phyloP scores from a whole-genome alignment of 1,140 invertebrate genomes.

The Cotesia typhae region DNA sequence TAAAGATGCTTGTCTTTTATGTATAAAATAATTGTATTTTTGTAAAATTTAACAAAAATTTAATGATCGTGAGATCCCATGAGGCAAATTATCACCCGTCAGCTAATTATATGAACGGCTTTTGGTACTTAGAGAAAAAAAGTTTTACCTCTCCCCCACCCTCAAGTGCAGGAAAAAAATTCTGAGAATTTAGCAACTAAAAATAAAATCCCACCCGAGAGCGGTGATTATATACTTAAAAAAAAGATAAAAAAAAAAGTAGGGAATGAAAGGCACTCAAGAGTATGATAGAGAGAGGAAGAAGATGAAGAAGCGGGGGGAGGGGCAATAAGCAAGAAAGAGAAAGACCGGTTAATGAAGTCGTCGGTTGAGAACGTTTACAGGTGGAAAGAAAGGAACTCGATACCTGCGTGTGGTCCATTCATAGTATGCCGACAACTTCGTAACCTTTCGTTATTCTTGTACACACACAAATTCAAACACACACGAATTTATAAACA shows the following conservation, averaged over 20 bases:
- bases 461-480: neutral
- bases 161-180: constrained; percentile 50
- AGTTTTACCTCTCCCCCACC: constrained; percentile 24
- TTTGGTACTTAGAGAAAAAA: constrained; percentile 31
- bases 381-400: constrained; percentile 52
- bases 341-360: constrained; percentile 60
- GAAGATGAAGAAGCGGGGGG: constrained; percentile 32
- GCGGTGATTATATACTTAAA: constrained; percentile 58
- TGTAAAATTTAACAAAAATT: constrained; percentile 51
- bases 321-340: constrained; percentile 26
- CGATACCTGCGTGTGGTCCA: constrained; percentile 63
- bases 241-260: constrained; percentile 10
- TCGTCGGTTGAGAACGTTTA: constrained; percentile 64
- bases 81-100: constrained; percentile 56
- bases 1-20: neutral
- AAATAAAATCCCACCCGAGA: constrained; percentile 65
- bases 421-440: constrained; percentile 49
- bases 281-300: constrained; percentile 39
- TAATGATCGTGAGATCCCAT: constrained; percentile 55
- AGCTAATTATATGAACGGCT: constrained; percentile 56
- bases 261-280: constrained; percentile 46
- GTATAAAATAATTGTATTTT: neutral
- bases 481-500: neutral
- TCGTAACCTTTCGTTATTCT: neutral
- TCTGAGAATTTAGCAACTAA: constrained; percentile 61